A percentile compares a stretch with the other conserved stretches of the same genome.
These are phyloP conservation scores for Halesus radiatus DNA, from an alignment of 1,140 invertebrate genomes.

Conservation along the genomic window DNA sequence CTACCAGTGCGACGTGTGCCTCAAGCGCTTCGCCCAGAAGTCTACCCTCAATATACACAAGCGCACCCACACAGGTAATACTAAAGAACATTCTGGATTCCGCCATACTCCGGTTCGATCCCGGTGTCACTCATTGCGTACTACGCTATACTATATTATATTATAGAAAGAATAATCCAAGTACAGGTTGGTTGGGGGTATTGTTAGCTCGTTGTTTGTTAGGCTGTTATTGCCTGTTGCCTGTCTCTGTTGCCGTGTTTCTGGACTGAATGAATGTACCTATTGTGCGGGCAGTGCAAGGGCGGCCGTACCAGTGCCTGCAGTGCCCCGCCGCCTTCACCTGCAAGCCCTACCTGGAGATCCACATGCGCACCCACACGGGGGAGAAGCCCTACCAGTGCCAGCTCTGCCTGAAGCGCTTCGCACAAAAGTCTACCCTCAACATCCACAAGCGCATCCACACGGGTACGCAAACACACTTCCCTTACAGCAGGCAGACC, in stretches of 20 bases:
- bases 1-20: conserved; percentile 68
- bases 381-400: conserved; percentile 81
- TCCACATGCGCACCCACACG: conserved; percentile 84
- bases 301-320: conserved; percentile 80
- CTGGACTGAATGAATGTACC: conserved; percentile 41
- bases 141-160: too few relatives aligned
- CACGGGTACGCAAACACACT: conserved; percentile 66
- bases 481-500: conserved; percentile 8
- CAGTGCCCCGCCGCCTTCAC: conserved; percentile 79
- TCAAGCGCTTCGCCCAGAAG: conserved; percentile 70
- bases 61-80: conserved; percentile 66
- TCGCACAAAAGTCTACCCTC: conserved; percentile 78
- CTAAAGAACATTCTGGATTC: conserved; percentile 11
- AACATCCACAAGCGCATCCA: conserved; percentile 85
- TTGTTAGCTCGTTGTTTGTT: background rate
- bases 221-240: too few relatives aligned
- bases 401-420: conserved; percentile 77
- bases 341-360: conserved; percentile 80
- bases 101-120: background rate
- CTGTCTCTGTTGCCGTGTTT: conserved; percentile 14
- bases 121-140: too few relatives aligned
- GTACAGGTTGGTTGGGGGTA: conserved; percentile 3
- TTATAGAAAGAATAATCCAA: conserved; percentile 33
- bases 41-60: conserved; percentile 69
- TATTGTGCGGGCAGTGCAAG: conserved; percentile 67